Conservation (phyloP, 1,140 invertebrate species). For the Aricia agestis region DNA sequence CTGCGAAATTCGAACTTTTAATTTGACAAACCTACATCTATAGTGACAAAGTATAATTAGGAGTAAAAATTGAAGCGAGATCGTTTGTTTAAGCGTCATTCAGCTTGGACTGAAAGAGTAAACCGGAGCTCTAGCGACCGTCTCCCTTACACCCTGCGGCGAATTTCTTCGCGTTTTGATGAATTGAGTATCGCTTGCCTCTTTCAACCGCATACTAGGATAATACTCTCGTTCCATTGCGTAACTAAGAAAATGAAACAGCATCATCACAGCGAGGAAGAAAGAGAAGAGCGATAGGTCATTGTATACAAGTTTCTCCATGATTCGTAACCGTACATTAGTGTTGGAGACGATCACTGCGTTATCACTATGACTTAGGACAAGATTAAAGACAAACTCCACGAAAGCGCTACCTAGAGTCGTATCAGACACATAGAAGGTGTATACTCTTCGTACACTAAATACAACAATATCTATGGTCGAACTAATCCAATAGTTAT, state of each 20-base stretch:
- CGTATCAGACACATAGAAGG: slow-evolving; percentile 7
- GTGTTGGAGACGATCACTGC: slow-evolving; percentile 28
- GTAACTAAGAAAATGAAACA: no score
- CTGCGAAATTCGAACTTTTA: slow-evolving; percentile 25
- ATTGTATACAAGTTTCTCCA: no score
- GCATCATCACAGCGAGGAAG: no score
- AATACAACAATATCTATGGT: slow-evolving; percentile 11
- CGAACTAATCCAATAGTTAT: background rate
- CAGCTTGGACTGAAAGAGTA: slow-evolving; percentile 33
- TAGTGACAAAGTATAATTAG: slow-evolving; percentile 42
- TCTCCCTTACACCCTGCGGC: background rate
- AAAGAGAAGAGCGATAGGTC: no score
- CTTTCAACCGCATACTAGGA: no score
- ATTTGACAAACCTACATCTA: slow-evolving; percentile 37
- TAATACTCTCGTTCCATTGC: no score
- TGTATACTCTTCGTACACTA: background rate
- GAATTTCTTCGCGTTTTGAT: no score
- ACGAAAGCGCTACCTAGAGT: background rate
- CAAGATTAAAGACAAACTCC: slow-evolving; percentile 38
- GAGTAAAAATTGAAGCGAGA: slow-evolving; percentile 58
- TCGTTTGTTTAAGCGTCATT: slow-evolving; percentile 59
- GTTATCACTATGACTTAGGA: slow-evolving; percentile 65
- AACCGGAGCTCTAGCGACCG: background rate
- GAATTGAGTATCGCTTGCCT: no score
- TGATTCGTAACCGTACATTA: no score